Conservation (phyloP, 1,140 invertebrate genomes). For the Pseudomyrmex cubaensis region DNA sequence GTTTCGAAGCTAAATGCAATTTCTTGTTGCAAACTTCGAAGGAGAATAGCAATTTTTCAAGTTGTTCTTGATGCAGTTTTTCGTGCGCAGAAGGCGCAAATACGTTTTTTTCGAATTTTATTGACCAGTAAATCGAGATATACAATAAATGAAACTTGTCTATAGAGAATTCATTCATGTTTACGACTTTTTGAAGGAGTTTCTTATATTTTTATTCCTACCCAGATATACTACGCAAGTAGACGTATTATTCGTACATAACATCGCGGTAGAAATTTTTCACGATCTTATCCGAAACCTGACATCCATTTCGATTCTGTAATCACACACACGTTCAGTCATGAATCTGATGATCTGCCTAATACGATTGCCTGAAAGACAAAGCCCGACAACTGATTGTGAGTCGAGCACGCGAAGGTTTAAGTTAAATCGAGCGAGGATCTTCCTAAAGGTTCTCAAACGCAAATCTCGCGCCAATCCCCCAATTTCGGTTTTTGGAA, state of each 20-base stretch:
- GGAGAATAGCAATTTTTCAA: slow-evolving; percentile 21
- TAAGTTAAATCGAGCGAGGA: neutral
- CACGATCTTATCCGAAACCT: neutral
- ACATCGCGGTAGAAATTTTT: neutral
- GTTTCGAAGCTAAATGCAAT: neutral
- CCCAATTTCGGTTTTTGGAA: neutral
- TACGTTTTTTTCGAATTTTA: neutral
- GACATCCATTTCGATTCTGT: neutral
- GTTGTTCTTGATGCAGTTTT: neutral
- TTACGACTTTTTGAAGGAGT: too few species aligned
- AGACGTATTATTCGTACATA: too few species aligned
- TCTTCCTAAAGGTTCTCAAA: neutral
- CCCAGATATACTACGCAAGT: neutral
- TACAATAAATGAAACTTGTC: too few species aligned
- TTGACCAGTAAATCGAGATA: too few species aligned
- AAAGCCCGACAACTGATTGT: neutral
- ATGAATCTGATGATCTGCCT: neutral
- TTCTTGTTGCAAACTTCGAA: neutral
- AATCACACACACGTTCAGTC: neutral
- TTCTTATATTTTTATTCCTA: neutral
- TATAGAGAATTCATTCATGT: too few species aligned
- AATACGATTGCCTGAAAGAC: slow-evolving; percentile 18
- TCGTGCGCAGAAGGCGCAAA: too few species aligned
- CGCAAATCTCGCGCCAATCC: neutral
- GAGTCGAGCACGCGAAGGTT: neutral